Percentiles rank a stretch among this genome's conserved stretches.
These are phyloP conservation scores for Stegana nigrithorax DNA, from an alignment of 2,888 invertebrate species.

Conservation along the genomic window DNA sequence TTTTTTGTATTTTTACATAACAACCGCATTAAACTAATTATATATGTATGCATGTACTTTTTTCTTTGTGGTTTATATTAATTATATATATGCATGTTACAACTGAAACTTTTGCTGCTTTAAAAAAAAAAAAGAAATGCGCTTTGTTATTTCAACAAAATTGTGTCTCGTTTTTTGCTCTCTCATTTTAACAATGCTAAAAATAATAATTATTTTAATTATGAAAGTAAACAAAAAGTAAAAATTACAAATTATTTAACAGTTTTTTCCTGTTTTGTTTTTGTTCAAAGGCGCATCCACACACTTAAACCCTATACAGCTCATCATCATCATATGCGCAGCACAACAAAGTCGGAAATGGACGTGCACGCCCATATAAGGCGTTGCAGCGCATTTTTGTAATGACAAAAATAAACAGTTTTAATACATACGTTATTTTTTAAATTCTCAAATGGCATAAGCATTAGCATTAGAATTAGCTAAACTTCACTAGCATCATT, in stretches of 20 bases:
- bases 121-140: conserved; percentile 18
- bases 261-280: too few relatives aligned
- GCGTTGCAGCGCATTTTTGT: too few relatives aligned
- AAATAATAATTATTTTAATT: background rate
- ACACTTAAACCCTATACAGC: too few relatives aligned
- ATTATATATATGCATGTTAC: background rate
- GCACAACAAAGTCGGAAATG: too few relatives aligned
- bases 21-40: conserved; percentile 6
- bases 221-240: background rate
- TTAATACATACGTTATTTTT: background rate
- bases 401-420: background rate
- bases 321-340: background rate
- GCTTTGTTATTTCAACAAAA: conserved; percentile 9
- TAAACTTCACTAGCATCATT: conserved; percentile 31
- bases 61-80: background rate
- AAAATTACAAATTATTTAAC: conserved; percentile 6
- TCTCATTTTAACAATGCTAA: background rate
- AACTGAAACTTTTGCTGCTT: background rate
- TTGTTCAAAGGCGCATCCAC: too few relatives aligned
- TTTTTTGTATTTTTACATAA: background rate
- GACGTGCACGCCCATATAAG: too few relatives aligned
- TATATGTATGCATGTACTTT: conserved; percentile 5
- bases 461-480: conserved; percentile 19
- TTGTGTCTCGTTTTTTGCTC: background rate
- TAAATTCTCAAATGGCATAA: too few relatives aligned